phyloP scores from a whole-genome alignment of 2,888 invertebrate species.

The Cremastobaeus sp. region DNA sequence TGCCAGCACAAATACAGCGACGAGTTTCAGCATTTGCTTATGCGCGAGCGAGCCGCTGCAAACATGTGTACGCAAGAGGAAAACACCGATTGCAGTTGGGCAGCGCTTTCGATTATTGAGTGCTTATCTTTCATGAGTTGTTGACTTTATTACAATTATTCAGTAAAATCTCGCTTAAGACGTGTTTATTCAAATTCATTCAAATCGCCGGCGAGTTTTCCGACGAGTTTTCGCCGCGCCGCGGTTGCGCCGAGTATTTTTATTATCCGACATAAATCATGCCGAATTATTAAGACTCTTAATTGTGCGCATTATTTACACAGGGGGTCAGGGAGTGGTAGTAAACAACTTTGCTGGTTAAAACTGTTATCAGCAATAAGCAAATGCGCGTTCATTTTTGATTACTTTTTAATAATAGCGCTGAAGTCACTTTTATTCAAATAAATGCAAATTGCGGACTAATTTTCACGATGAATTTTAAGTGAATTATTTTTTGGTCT shows the following conservation, averaged over 20 bases:
- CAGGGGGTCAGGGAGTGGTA: too few species aligned
- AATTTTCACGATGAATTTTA: too few species aligned
- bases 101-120: slow-evolving; percentile 24
- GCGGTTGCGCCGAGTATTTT: slow-evolving; percentile 4
- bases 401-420: too few species aligned
- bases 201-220: slow-evolving; percentile 22
- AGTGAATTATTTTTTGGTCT: too few species aligned
- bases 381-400: too few species aligned
- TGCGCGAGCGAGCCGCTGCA: slow-evolving; percentile 59
- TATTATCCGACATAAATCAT: too few species aligned
- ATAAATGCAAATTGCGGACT: too few species aligned
- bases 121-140: slow-evolving; percentile 43
- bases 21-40: slow-evolving; percentile 41
- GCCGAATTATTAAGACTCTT: too few species aligned
- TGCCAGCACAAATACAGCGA: slow-evolving; percentile 61
- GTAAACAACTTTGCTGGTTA: too few species aligned
- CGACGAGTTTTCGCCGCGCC: slow-evolving; percentile 6
- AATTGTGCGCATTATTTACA: too few species aligned
- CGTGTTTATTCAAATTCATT: slow-evolving; percentile 32
- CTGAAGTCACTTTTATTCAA: too few species aligned
- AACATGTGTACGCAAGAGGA: slow-evolving; percentile 61
- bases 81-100: slow-evolving; percentile 27
- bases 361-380: too few species aligned
- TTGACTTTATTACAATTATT: slow-evolving; percentile 35
- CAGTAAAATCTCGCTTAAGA: slow-evolving; percentile 28